Evolutionary conservation across 2,888 invertebrate genomes (phyloP).

Genomic region (Rhogogaster chlorosoma): DNA sequence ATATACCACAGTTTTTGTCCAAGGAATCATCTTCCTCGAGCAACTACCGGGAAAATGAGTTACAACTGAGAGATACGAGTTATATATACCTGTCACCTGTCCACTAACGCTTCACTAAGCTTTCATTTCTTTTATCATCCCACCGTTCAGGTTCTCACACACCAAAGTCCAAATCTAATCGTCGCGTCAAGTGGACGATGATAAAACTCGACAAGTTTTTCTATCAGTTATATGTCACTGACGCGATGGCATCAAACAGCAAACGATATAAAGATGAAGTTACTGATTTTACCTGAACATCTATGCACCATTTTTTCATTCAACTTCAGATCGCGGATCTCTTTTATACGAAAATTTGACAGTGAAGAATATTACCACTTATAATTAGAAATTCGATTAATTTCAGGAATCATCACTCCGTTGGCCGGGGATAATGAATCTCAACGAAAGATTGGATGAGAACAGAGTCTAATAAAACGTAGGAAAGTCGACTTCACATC

Average conservation of each 20-base stretch:
- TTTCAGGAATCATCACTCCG: neutral
- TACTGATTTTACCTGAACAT: conserved; percentile 10
- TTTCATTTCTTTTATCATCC: conserved; percentile 17
- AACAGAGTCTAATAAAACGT: neutral
- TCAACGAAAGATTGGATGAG: neutral
- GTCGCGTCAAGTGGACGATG: conserved; percentile 36
- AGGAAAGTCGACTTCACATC: neutral
- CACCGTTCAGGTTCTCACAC: conserved; percentile 39
- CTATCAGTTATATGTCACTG: neutral
- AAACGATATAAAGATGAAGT: conserved; percentile 46
- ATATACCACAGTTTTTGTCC: neutral
- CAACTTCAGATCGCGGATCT: neutral
- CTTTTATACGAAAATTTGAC: neutral
- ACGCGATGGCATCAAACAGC: neutral
- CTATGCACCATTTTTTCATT: neutral
- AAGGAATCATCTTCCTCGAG: conserved; percentile 14
- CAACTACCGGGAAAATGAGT: conserved; percentile 15
- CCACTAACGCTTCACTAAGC: conserved; percentile 17
- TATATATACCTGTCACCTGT: conserved; percentile 19
- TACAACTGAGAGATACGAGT: conserved; percentile 8
- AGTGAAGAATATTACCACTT: neutral
- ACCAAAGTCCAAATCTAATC: conserved; percentile 29
- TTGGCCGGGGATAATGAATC: neutral
- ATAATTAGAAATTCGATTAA: neutral
- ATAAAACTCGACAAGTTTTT: conserved; percentile 32